Conservation (phyloP, 2,888 invertebrate species). For the Toxonevra muliebris region DNA sequence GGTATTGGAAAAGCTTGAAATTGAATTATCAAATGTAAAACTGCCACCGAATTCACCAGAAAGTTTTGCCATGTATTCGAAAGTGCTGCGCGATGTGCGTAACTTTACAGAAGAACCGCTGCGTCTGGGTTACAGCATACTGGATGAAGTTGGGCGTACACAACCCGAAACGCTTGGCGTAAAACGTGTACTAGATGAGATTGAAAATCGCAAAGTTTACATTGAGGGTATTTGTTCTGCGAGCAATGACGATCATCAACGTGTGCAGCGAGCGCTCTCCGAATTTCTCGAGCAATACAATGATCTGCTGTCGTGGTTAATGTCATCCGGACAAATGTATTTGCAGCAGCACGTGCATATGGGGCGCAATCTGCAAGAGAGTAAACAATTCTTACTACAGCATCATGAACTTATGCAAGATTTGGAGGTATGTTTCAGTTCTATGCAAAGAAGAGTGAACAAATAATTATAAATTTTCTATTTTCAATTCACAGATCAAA, state of each 20-base stretch:
- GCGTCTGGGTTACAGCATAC: constrained; percentile 76
- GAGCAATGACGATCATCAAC: constrained; percentile 74
- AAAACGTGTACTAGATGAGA: constrained; percentile 73
- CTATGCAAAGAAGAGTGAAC: background rate
- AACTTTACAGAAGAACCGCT: constrained; percentile 75
- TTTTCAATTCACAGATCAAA: constrained; percentile 67
- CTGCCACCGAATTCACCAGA: constrained; percentile 73
- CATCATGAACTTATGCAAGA: constrained; percentile 79
- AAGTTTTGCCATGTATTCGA: constrained; percentile 74
- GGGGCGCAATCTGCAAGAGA: constrained; percentile 74
- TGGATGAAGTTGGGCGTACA: constrained; percentile 74
- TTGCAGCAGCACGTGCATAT: constrained; percentile 77
- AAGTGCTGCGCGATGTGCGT: constrained; percentile 73
- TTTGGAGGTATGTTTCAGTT: constrained; percentile 68
- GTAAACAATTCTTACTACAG: constrained; percentile 77
- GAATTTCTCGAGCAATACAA: constrained; percentile 76
- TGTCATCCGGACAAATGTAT: constrained; percentile 77
- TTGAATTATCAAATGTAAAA: constrained; percentile 74
- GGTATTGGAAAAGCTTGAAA: constrained; percentile 79
- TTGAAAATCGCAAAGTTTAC: constrained; percentile 77
- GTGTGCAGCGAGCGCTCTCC: constrained; percentile 74
- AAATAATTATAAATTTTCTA: background rate
- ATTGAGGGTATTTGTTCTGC: constrained; percentile 73
- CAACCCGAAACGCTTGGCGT: constrained; percentile 75
- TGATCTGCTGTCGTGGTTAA: constrained; percentile 77